Conservation (phyloP, 2,113 vertebrate genomes). For the Anoura caudifer region DNA sequence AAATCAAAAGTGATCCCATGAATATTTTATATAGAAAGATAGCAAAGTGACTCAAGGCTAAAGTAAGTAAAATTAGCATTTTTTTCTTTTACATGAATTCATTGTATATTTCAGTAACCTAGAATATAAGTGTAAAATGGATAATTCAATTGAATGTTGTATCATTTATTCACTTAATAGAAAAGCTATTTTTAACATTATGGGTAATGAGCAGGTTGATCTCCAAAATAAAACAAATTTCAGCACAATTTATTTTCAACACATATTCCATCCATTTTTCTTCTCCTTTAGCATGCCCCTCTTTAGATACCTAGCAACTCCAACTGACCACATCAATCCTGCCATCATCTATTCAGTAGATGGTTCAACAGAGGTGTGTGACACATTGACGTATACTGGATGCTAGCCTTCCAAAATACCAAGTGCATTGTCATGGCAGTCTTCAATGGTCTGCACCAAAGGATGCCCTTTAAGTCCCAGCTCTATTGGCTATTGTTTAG, state of each 20-base stretch:
- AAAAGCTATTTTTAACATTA: background rate
- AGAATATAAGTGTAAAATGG: background rate
- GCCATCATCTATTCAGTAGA: too few species aligned
- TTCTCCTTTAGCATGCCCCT: background rate
- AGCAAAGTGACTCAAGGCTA: slow-evolving; percentile 21
- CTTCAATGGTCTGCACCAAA: background rate
- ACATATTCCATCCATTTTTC: background rate
- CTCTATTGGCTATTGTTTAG: background rate
- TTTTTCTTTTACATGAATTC: slow-evolving; percentile 23
- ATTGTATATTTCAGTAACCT: background rate
- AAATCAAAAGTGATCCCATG: too few species aligned
- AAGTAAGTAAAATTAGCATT: background rate
- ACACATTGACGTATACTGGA: background rate
- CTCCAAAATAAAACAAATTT: background rate
- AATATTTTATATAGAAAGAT: background rate
- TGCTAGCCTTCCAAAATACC: background rate
- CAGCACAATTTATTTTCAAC: background rate
- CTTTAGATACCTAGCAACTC: background rate
- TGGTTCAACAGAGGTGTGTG: too few species aligned
- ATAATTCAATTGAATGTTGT: background rate
- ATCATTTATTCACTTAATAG: background rate
- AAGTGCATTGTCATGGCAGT: background rate
- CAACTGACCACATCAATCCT: fast-evolving
- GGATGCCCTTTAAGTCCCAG: background rate
- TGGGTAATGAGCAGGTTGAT: background rate